phyloP scores from a whole-genome alignment of 1,140 invertebrate species.

The Oncopodura yosiiana region DNA sequence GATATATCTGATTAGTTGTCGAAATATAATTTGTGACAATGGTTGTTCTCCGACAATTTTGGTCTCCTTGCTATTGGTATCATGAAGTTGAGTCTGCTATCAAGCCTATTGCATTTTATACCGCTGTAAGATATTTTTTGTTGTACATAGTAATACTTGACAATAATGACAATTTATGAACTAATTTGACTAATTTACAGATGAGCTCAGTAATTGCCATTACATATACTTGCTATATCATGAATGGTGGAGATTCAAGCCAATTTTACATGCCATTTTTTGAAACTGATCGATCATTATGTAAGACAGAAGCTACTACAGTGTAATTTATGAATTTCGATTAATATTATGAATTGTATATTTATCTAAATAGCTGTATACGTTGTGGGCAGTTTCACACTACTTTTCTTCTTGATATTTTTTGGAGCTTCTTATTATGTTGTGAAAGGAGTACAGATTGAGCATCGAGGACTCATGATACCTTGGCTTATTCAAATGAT shows the following conservation, averaged over 20 bases:
- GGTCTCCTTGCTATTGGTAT: slow-evolving; percentile 77
- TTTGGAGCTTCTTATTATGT: slow-evolving; percentile 56
- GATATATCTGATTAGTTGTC: no score
- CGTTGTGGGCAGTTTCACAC: slow-evolving; percentile 58
- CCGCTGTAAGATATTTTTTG: slow-evolving; percentile 44
- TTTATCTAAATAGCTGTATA: slow-evolving; percentile 43
- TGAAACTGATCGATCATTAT: slow-evolving; percentile 56
- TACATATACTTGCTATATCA: slow-evolving; percentile 60
- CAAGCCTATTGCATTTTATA: slow-evolving; percentile 65
- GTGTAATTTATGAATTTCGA: slow-evolving; percentile 49
- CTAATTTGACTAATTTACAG: slow-evolving; percentile 38
- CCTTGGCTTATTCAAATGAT: slow-evolving; percentile 67
- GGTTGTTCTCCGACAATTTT: slow-evolving; percentile 65
- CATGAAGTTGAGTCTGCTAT: slow-evolving; percentile 63
- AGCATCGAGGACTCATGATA: slow-evolving; percentile 63
- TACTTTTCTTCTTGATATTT: slow-evolving; percentile 59
- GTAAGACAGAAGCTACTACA: slow-evolving; percentile 43
- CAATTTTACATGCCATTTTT: slow-evolving; percentile 78
- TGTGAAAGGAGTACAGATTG: slow-evolving; percentile 50
- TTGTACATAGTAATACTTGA: background rate
- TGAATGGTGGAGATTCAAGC: slow-evolving; percentile 70
- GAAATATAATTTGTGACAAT: no score
- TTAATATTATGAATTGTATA: background rate
- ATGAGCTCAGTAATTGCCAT: slow-evolving; percentile 62
- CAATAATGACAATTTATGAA: slow-evolving; percentile 1